A percentile compares a stretch with the other conserved stretches of the same genome.
phyloP scores from a whole-genome alignment of 2,888 invertebrate species.

The Drosophila suboccidentalis region DNA sequence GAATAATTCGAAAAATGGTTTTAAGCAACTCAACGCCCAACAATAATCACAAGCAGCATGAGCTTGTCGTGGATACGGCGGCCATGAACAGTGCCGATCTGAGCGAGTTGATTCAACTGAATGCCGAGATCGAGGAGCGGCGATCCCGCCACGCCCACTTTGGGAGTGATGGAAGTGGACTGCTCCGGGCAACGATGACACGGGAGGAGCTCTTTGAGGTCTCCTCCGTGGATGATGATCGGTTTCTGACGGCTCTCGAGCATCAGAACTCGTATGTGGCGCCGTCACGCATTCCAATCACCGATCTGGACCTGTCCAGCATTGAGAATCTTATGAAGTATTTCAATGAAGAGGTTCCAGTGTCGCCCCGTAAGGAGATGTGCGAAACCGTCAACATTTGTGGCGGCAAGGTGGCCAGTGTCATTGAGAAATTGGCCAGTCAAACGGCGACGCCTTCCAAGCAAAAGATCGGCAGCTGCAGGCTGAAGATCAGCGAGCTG shows the following conservation, averaged over 20 bases:
- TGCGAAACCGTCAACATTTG: conserved; percentile 1
- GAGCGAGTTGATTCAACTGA: conserved; percentile 69
- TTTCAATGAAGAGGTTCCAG: conserved; percentile 79
- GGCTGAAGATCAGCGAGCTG: conserved; percentile 69
- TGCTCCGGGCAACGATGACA: conserved; percentile 73
- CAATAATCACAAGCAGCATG: conserved; percentile 42
- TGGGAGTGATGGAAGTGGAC: conserved; percentile 39
- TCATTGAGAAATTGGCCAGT: conserved; percentile 61
- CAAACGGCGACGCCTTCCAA: conserved; percentile 30
- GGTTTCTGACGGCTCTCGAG: conserved; percentile 67
- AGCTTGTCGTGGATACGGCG: conserved; percentile 74
- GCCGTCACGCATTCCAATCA: conserved; percentile 49
- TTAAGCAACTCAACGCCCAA: conserved; percentile 69
- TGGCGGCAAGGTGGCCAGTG: conserved; percentile 69
- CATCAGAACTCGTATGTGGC: conserved; percentile 65
- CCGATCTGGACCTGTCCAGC: conserved; percentile 72
- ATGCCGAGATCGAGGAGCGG: conserved; percentile 75
- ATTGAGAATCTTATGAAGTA: conserved; percentile 80
- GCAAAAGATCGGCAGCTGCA: conserved; percentile 25
- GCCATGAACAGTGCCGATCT: conserved; percentile 78
- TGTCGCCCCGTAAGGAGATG: conserved; percentile 53
- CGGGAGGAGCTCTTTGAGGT: conserved; percentile 80
- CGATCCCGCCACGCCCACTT: conserved; percentile 52
- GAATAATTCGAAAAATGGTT: conserved; percentile 65
- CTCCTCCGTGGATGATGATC: conserved; percentile 76